Conservation (phyloP, 2,888 invertebrate species). For the Stenichneumon culpator region DNA sequence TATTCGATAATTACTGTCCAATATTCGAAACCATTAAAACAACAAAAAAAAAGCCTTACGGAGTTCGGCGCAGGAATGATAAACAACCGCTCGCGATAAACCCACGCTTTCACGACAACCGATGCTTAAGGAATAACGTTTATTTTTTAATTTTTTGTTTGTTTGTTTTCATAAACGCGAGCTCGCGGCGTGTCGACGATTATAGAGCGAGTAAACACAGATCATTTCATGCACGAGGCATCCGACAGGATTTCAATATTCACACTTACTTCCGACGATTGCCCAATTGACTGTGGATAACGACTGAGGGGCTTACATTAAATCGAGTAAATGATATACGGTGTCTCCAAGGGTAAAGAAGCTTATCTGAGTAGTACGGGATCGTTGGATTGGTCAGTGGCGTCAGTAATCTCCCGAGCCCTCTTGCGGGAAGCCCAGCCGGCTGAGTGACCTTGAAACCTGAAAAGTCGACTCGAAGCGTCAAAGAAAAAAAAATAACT, state of each 20-base stretch:
- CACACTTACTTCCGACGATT: conserved; percentile 5
- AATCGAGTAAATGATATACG: conserved; percentile 19
- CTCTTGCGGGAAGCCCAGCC: not conserved
- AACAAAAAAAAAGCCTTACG: not conserved
- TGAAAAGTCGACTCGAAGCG: not conserved
- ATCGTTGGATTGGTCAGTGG: conserved; percentile 61
- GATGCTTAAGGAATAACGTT: not conserved
- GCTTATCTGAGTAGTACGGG: conserved; percentile 54
- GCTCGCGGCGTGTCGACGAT: not conserved
- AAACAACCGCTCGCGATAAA: not conserved
- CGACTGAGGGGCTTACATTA: not conserved
- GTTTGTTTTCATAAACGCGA: not conserved
- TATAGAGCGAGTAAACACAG: not conserved
- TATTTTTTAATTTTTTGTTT: not conserved
- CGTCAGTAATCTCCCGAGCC: conserved; percentile 34
- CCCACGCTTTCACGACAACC: not conserved
- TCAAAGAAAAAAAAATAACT: not conserved
- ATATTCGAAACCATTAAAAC: not conserved
- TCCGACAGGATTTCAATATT: not conserved
- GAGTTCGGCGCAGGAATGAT: not conserved
- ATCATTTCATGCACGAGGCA: not conserved
- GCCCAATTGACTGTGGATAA: not conserved
- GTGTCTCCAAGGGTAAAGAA: conserved; percentile 11
- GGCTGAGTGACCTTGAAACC: conserved; percentile 1
- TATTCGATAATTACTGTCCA: not conserved